Evolutionary conservation across 2,113 vertebrate species (phyloP).

Genomic region (Pedionomus torquatus): DNA sequence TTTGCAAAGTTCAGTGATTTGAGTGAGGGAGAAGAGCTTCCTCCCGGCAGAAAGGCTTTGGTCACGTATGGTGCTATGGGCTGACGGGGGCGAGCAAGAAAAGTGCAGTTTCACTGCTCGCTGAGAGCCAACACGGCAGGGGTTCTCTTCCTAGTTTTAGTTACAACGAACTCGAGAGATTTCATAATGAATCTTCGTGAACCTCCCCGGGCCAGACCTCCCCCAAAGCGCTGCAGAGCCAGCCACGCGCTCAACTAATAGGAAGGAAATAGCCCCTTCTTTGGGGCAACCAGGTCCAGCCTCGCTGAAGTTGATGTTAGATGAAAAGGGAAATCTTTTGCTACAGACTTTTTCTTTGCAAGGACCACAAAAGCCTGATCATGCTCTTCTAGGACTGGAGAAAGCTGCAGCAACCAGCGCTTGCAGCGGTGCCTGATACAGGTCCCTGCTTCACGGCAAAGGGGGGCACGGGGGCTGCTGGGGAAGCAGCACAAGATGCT

Average conservation of each 20-base stretch:
- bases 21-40: neutral
- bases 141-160: neutral
- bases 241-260: neutral
- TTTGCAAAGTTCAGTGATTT: neutral
- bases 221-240: neutral
- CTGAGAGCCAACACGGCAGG: neutral
- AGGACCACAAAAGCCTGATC: neutral
- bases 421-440: neutral
- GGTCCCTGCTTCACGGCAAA: neutral
- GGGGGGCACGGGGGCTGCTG: neutral
- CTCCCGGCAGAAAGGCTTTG: neutral
- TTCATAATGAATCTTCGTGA: neutral
- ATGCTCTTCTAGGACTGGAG: neutral
- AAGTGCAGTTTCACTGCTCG: neutral
- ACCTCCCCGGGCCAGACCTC: neutral
- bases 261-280: neutral
- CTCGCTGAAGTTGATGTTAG: neutral
- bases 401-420: neutral
- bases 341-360: neutral
- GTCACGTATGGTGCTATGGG: rapidly evolving
- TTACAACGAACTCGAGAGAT: neutral
- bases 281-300: neutral
- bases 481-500: neutral
- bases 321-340: neutral
- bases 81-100: neutral